Percentiles rank a stretch among this genome's conserved stretches.
phyloP scores from a whole-genome alignment of 2,113 vertebrate genomes.

The Anhinga anhinga region DNA sequence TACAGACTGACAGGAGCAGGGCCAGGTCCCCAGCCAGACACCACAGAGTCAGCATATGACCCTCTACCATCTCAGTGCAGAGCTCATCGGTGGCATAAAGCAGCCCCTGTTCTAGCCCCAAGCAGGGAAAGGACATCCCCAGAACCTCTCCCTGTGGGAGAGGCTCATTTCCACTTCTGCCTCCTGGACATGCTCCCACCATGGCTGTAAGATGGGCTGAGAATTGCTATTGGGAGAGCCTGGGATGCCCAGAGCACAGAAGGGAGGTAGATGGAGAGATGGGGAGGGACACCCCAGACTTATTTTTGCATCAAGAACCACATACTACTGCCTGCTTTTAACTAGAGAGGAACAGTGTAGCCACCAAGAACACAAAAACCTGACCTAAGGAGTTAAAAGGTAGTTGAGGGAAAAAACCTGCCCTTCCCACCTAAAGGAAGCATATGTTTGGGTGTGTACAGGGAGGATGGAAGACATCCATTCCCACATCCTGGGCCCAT shows the following conservation, averaged over 20 bases:
- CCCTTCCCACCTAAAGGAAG: background rate
- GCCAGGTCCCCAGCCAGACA: background rate
- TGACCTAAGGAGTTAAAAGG: background rate
- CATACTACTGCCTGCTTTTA: background rate
- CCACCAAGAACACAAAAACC: background rate
- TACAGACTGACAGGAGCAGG: background rate
- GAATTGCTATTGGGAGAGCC: background rate
- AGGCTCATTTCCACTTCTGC: background rate
- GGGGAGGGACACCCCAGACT: background rate
- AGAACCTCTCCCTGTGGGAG: background rate
- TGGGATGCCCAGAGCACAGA: background rate
- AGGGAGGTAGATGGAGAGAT: background rate
- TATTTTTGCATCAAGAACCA: background rate
- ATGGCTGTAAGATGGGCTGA: background rate
- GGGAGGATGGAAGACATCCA: conserved; percentile 17
- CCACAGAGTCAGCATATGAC: background rate
- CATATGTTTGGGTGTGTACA: background rate
- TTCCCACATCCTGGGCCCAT: background rate
- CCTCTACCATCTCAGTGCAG: background rate
- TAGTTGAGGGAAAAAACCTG: background rate
- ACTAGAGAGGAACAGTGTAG: background rate
- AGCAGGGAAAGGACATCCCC: background rate
- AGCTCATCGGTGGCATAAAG: background rate
- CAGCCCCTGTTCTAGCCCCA: background rate
- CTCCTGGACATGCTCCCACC: background rate